Percentiles rank a stretch among this genome's conserved stretches.
Evolutionary conservation across 2,888 invertebrate species (phyloP).

Genomic region (Erebia palarica): DNA sequence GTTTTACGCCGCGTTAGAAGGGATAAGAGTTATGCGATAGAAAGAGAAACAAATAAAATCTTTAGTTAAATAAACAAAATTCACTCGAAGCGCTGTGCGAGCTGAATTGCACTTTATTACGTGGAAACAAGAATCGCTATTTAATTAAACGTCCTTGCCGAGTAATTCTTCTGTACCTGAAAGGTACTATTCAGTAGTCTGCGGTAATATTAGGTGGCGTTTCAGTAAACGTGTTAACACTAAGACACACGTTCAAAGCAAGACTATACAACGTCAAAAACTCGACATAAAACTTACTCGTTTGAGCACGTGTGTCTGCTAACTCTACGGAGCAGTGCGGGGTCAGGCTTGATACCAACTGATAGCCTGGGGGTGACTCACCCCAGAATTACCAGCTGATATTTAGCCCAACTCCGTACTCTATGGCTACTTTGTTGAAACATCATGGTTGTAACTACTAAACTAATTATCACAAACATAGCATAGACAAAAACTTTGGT

Average conservation of each 20-base stretch:
- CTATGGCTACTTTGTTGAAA: constrained; percentile 29
- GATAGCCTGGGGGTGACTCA: constrained; percentile 89
- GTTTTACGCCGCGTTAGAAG: no score
- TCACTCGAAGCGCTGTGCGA: no score
- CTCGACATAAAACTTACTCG: constrained; percentile 63
- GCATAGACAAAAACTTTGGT: background rate
- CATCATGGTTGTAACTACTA: background rate
- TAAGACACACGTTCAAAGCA: constrained; percentile 53
- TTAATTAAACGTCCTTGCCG: no score
- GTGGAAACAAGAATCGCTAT: no score
- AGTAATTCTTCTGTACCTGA: no score
- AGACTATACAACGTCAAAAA: constrained; percentile 37
- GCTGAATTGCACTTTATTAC: no score
- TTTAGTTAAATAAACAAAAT: no score
- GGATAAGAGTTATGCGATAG: no score
- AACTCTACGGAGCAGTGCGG: constrained; percentile 49
- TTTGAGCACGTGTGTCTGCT: constrained; percentile 52
- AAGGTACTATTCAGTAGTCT: no score
- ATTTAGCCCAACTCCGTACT: constrained; percentile 84
- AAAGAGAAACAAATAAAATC: no score
- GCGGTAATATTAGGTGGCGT: no score
- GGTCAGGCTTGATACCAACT: constrained; percentile 88
- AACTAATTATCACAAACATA: background rate
- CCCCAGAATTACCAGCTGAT: constrained; percentile 99
- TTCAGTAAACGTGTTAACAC: no score